Evolutionary conservation across 2,888 invertebrate genomes (phyloP).

Genomic region (Ceratothoa steindachneri): DNA sequence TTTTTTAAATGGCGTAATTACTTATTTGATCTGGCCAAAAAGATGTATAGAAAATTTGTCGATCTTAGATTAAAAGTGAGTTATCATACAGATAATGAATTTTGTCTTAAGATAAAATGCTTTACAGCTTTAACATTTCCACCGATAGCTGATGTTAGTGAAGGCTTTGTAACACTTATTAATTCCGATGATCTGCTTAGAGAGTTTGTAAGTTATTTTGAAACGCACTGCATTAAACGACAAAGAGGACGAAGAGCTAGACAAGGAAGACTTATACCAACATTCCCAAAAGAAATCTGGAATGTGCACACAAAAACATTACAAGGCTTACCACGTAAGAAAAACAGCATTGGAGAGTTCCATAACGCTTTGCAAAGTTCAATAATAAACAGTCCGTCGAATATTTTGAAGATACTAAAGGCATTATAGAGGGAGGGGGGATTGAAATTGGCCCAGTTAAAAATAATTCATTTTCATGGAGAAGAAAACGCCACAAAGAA

Average conservation of each 20-base stretch:
- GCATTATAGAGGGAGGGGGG: background rate
- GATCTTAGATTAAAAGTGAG: background rate
- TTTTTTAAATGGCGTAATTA: too few species aligned
- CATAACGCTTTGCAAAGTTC: slow-evolving; percentile 3
- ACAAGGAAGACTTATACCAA: background rate
- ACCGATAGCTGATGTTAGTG: background rate
- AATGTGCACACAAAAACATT: background rate
- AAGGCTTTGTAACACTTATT: slow-evolving; percentile 1
- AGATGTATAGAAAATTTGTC: background rate
- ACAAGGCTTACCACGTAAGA: background rate
- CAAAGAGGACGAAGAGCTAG: background rate
- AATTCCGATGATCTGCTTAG: slow-evolving; percentile 1
- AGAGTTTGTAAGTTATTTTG: slow-evolving; percentile 13
- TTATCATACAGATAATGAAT: background rate
- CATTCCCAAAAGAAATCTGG: slow-evolving; percentile 1
- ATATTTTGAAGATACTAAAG: background rate
- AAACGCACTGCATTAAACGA: slow-evolving; percentile 9
- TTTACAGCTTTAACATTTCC: background rate
- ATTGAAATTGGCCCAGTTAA: background rate
- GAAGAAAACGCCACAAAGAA: too few species aligned
- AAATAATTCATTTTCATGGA: background rate
- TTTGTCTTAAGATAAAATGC: background rate
- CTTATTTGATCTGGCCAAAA: background rate
- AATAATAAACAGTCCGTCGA: background rate
- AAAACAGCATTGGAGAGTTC: slow-evolving; percentile 1